Conservation (phyloP, 1,140 invertebrate species). For the Eriocheir sinensis region DNA sequence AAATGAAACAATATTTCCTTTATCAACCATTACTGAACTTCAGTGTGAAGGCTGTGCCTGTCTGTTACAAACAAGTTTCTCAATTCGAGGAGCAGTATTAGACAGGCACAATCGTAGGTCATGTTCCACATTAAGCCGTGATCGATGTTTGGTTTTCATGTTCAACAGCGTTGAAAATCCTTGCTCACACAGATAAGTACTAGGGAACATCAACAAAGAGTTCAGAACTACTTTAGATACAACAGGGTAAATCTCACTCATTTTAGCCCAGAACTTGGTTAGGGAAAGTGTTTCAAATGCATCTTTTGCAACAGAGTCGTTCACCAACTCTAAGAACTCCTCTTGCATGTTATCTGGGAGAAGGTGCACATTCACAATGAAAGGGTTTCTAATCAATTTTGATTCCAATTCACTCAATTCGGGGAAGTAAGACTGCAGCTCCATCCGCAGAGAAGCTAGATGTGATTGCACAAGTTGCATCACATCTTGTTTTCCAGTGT, state of each 20-base stretch:
- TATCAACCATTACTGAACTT: background rate
- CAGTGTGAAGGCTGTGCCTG: background rate
- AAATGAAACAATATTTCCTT: background rate
- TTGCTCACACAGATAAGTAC: constrained; percentile 56
- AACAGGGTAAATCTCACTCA: constrained; percentile 56
- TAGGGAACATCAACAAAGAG: constrained; percentile 32
- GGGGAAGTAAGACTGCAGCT: constrained; percentile 60
- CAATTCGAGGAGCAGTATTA: constrained; percentile 32
- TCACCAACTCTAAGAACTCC: constrained; percentile 45
- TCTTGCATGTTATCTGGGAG: constrained; percentile 43
- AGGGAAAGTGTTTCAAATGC: constrained; percentile 56
- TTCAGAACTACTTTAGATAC: constrained; percentile 45
- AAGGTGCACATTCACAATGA: constrained; percentile 36
- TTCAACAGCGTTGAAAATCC: constrained; percentile 58
- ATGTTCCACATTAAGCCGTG: constrained; percentile 47
- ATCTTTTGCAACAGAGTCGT: constrained; percentile 54
- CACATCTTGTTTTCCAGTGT: constrained; percentile 21
- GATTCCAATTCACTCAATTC: constrained; percentile 45
- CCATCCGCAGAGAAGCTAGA: constrained; percentile 45
- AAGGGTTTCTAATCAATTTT: constrained; percentile 59
- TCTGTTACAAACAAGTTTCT: background rate
- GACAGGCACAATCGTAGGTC: constrained; percentile 36
- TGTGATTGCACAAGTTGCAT: constrained; percentile 16
- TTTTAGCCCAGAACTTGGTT: constrained; percentile 57
- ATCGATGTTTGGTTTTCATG: constrained; percentile 55